A percentile compares a stretch with the other conserved stretches of the same genome.
These are phyloP conservation scores for Stenodera caucasica DNA, from an alignment of 2,888 invertebrate species.

Conservation along the genomic window DNA sequence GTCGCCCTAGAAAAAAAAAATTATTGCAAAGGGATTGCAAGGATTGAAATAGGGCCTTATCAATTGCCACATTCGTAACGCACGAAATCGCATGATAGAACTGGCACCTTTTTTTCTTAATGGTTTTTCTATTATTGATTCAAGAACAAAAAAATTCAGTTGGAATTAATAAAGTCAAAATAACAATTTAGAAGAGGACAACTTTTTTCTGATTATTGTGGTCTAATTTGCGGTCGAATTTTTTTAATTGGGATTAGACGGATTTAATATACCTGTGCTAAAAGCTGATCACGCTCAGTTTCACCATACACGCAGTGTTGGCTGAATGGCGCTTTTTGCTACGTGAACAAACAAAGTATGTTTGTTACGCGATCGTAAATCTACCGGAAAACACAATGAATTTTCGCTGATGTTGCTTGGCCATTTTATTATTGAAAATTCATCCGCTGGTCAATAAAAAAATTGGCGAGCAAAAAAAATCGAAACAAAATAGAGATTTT, in stretches of 20 bases:
- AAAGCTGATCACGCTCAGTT: constrained; percentile 25
- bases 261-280: not conserved
- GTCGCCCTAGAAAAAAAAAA: not conserved
- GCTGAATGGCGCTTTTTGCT: constrained; percentile 24
- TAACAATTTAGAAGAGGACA: too few relatives aligned
- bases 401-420: constrained; percentile 3
- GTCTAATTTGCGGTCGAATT: not conserved
- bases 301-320: constrained; percentile 21
- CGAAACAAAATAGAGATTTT: not conserved
- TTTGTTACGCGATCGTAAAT: constrained; percentile 21
- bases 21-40: not conserved
- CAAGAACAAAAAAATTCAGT: too few relatives aligned
- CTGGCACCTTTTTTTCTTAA: not conserved
- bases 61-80: not conserved
- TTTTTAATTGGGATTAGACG: not conserved
- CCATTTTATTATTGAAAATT: not conserved
- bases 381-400: constrained; percentile 4
- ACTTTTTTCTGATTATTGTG: not conserved
- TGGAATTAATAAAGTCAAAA: not conserved
- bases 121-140: too few relatives aligned
- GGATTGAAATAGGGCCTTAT: constrained; percentile 7
- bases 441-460: too few relatives aligned
- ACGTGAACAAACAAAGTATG: constrained; percentile 25
- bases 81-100: not conserved
- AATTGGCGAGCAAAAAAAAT: not conserved